Base-by-base conservation (phyloP, 2,113 vertebrate genomes). In the Pogona vitticeps region DNA sequence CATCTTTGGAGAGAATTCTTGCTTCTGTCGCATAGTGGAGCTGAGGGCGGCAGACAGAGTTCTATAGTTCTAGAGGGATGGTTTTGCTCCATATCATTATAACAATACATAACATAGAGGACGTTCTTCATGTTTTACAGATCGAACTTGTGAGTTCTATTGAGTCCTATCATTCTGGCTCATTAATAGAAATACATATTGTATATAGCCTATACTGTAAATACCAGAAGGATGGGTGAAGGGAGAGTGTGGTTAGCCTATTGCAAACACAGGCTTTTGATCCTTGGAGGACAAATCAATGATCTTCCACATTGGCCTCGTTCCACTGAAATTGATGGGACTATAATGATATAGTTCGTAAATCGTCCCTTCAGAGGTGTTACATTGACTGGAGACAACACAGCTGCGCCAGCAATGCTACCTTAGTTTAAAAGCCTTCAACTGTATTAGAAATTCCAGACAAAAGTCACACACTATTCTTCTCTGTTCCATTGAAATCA, bases 51-150 rank as follows among this genome's bases (percentile, higher is more conserved):
- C 87, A 76, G 26, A 84, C 81, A 80, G 67, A 89, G 78, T 59
- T 84, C 75, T 89, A 82, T 3, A 59, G 77, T 90, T 77, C 31
- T 87, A 91, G 46, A 40, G 84, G 8, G 52, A 40, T 78, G 38
- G 58, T 81, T 91, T 90, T 86, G 89, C 38, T 89, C 84, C 90
- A 63, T 65, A 90, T 33, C 33, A 68, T 91, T 92, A 89, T 89
- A 87, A 85, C 85, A 81, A 67, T n/a, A 36, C 56, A 59, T 88
- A 89, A 72, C 28, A 58, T 26, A 33, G 13, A 75, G 42, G 38
- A 81, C 21, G 38, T 63, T 33, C 17, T 56, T 40, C 36, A 68
- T 0, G 0, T 84, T 90, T 77, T 85, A 84, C 71, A 86, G 88
- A 88, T 86, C 12, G 85, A 94, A 88, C 85, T 86, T 77, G 13